Conservation (phyloP, 2,113 vertebrate species). For the Arizona elegans region DNA sequence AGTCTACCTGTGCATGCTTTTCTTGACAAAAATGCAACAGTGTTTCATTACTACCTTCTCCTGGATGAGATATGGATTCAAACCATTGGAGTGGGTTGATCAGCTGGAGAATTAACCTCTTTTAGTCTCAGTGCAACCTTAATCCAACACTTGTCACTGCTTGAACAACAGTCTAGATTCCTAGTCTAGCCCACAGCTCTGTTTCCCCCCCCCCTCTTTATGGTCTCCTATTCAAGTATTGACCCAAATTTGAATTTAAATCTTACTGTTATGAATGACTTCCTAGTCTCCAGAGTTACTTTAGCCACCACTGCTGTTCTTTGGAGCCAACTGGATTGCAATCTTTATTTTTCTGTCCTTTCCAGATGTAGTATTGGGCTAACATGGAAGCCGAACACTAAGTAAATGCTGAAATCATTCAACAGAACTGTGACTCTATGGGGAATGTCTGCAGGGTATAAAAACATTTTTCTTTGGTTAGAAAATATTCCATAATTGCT, state of each 20-base stretch:
- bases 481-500: background rate
- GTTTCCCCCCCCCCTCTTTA: accelerated
- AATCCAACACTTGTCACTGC: background rate
- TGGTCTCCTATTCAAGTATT: background rate
- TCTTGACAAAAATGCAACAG: background rate
- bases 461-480: background rate
- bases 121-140: background rate
- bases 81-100: background rate
- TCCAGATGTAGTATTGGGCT: background rate
- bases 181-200: background rate
- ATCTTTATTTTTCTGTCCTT: background rate
- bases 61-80: background rate
- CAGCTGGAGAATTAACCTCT: background rate
- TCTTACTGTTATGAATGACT: background rate
- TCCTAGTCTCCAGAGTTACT: background rate
- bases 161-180: background rate
- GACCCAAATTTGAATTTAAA: background rate
- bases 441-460: background rate
- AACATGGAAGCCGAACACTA: background rate
- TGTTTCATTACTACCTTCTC: background rate
- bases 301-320: background rate
- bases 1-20: background rate
- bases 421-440: background rate
- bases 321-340: background rate
- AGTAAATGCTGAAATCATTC: background rate